Evolutionary conservation across 2,113 vertebrate species (phyloP).

Genomic region (Perca fluviatilis): DNA sequence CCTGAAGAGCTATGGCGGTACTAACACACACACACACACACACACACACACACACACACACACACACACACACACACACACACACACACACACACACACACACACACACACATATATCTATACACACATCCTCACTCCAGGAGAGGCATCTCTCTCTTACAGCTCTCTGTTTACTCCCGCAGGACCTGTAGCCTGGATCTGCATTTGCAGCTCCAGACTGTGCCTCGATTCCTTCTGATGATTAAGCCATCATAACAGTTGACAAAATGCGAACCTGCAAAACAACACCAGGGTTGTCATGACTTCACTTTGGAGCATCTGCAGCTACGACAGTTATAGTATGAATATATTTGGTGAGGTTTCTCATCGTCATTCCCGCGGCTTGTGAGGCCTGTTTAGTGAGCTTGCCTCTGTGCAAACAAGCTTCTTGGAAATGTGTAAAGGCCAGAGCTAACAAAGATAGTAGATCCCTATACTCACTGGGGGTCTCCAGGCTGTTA

Average conservation of each 20-base stretch:
- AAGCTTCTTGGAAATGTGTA: conserved; percentile 59
- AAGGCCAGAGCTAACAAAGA: conserved; percentile 74
- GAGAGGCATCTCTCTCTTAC: conserved; percentile 67
- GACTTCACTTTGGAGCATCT: conserved; percentile 39
- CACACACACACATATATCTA: background rate
- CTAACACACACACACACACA: conserved; percentile 48
- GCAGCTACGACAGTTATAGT: background rate
- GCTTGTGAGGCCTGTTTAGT: conserved; percentile 57
- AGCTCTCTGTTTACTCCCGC: conserved; percentile 77
- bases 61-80: background rate
- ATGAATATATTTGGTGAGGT: conserved; percentile 36
- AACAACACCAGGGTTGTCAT: conserved; percentile 43
- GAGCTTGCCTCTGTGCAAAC: conserved; percentile 69
- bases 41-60: background rate
- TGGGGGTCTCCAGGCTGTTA: conserved; percentile 65
- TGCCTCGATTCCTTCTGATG: conserved; percentile 49
- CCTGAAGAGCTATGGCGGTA: conserved; percentile 61
- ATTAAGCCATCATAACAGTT: conserved; percentile 60
- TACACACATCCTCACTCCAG: conserved; percentile 39
- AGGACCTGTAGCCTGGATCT: conserved; percentile 75
- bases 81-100: background rate
- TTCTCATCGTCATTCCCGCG: conserved; percentile 58
- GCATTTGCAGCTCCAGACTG: conserved; percentile 65
- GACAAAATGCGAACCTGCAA: conserved; percentile 67
- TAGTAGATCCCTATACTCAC: conserved; percentile 53